phyloP scores from a whole-genome alignment of 2,113 vertebrate genomes.

The Tychaedon coryphoeus region DNA sequence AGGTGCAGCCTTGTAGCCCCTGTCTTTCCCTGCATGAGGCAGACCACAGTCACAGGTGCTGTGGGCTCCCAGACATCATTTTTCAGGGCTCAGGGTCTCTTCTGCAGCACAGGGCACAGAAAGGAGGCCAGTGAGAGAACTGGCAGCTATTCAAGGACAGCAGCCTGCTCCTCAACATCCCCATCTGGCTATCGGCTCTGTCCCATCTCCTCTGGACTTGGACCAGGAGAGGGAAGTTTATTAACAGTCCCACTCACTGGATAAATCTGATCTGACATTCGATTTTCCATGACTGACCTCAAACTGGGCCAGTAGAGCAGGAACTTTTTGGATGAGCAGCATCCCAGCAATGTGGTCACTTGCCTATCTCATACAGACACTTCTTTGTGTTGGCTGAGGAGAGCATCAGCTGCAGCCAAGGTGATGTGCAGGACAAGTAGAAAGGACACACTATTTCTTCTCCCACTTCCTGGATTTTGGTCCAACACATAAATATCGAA shows the following conservation, averaged over 20 bases:
- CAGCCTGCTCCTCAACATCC: neutral
- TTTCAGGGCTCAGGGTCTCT: neutral
- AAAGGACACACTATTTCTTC: neutral
- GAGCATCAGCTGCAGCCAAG: neutral
- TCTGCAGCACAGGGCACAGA: neutral
- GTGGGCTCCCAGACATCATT: neutral
- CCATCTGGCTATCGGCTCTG: conserved; percentile 25
- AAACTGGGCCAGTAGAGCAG: neutral
- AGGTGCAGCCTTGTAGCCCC: neutral
- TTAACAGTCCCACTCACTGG: neutral
- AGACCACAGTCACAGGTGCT: neutral
- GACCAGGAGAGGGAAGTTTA: conserved; percentile 8
- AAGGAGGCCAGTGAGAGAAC: neutral
- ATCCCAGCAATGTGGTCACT: neutral
- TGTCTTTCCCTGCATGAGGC: neutral
- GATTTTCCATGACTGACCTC: neutral
- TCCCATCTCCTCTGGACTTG: conserved; percentile 7
- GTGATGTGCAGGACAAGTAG: neutral
- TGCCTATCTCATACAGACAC: neutral
- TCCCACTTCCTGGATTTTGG: neutral
- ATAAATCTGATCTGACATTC: conserved; percentile 17
- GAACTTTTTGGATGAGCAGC: neutral
- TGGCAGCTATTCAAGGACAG: conserved; percentile 21
- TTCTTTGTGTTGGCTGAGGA: neutral
- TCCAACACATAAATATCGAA: neutral